phyloP scores from a whole-genome alignment of 1,140 invertebrate species.

The Halictus rubicundus region DNA sequence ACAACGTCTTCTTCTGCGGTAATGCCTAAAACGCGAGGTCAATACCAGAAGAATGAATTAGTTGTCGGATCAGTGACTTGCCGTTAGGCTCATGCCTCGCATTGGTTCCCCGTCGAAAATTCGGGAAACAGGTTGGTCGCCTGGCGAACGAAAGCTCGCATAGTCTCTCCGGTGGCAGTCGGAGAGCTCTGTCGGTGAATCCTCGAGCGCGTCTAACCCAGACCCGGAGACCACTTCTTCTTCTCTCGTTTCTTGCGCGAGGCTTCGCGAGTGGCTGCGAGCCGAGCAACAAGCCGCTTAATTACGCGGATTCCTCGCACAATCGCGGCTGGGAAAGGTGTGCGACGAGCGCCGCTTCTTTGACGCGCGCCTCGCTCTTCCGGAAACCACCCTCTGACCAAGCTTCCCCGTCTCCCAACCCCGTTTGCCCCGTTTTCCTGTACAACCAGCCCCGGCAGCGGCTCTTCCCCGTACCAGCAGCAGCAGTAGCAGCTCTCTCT shows the following conservation, averaged over 20 bases:
- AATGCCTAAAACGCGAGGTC: too few relatives aligned
- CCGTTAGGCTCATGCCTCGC: too few relatives aligned
- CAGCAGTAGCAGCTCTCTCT: too few relatives aligned
- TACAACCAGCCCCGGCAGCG: background rate
- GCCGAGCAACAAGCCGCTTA: constrained; percentile 63
- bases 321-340: constrained; percentile 45
- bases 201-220: constrained; percentile 32
- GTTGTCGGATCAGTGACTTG: too few relatives aligned
- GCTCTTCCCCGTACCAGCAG: too few relatives aligned
- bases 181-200: constrained; percentile 6
- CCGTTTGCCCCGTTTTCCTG: too few relatives aligned
- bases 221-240: constrained; percentile 23
- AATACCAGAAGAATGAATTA: too few relatives aligned
- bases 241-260: constrained; percentile 52
- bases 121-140: too few relatives aligned
- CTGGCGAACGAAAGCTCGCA: background rate
- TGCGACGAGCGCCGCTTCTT: constrained; percentile 45
- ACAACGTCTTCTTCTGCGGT: too few relatives aligned
- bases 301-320: constrained; percentile 55
- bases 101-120: too few relatives aligned
- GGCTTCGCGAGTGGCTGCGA: constrained; percentile 49
- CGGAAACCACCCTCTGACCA: constrained; percentile 47
- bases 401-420: background rate
- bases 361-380: constrained; percentile 35
- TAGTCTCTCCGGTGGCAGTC: background rate